These are phyloP conservation scores for Bombus picipes DNA, from an alignment of 1,140 invertebrate genomes.

Conservation along the genomic window DNA sequence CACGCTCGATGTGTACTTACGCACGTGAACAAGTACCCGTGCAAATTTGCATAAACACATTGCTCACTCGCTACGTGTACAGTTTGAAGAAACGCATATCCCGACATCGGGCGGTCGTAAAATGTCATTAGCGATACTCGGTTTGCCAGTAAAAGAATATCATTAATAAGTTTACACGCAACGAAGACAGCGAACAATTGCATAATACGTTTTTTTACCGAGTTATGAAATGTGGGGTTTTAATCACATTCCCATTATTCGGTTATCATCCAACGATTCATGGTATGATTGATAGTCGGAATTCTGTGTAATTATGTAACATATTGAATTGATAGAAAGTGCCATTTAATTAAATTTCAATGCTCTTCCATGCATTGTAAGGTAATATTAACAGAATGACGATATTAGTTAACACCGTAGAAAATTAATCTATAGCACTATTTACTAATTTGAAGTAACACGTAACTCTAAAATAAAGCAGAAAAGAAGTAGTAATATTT, in stretches of 20 bases:
- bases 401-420: background rate
- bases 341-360: constrained; percentile 1
- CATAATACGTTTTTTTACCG: background rate
- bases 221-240: rapidly evolving
- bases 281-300: background rate
- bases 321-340: background rate
- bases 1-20: constrained; percentile 33
- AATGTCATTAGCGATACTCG: constrained; percentile 5
- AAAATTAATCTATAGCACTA: background rate
- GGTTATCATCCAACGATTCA: no score
- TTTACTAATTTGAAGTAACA: background rate
- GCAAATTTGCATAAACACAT: constrained; percentile 51
- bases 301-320: background rate
- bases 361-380: background rate
- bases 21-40: constrained; percentile 33
- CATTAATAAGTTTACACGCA: background rate
- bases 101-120: background rate
- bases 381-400: background rate
- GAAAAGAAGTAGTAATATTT: background rate
- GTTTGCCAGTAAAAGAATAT: background rate
- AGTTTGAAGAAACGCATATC: constrained; percentile 41
- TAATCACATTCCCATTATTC: background rate
- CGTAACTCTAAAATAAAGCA: background rate
- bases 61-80: constrained; percentile 12
- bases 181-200: background rate